Evolutionary conservation across 2,888 invertebrate species (phyloP).

Genomic region (Chrysotoxum bicinctum): DNA sequence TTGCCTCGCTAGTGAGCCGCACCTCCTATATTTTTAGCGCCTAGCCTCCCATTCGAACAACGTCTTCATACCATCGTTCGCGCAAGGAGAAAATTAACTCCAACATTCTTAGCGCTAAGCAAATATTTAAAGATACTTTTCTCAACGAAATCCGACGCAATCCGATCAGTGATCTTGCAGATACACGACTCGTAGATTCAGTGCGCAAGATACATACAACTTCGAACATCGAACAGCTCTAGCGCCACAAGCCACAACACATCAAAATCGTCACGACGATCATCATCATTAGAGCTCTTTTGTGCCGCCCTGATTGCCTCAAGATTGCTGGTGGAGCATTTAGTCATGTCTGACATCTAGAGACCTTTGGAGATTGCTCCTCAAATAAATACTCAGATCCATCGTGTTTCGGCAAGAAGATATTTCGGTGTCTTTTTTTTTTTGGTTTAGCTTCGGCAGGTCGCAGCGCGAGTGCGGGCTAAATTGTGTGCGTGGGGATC

Average conservation of each 20-base stretch:
- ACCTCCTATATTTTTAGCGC: constrained; percentile 8
- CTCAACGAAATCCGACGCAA: neutral
- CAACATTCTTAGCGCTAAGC: constrained; percentile 1
- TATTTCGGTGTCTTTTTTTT: constrained; percentile 8
- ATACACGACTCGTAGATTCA: constrained; percentile 19
- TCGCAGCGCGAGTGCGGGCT: constrained; percentile 40
- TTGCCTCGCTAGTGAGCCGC: constrained; percentile 36
- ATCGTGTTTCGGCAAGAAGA: neutral
- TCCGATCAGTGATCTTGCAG: constrained; percentile 34
- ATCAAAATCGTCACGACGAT: constrained; percentile 12
- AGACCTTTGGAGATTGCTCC: constrained; percentile 63
- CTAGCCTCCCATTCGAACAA: constrained; percentile 14
- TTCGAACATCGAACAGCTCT: constrained; percentile 46
- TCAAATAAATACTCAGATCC: constrained; percentile 17
- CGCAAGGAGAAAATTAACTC: neutral
- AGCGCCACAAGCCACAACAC: constrained; percentile 41
- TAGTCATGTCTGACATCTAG: constrained; percentile 71
- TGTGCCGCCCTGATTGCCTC: constrained; percentile 62
- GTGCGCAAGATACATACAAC: constrained; percentile 38
- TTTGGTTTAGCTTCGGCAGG: neutral
- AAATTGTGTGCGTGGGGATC: constrained; percentile 27
- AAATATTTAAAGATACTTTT: constrained; percentile 27
- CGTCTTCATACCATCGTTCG: constrained; percentile 16
- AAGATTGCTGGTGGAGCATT: constrained; percentile 60
- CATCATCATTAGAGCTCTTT: constrained; percentile 42